Base-by-base conservation (phyloP, 2,113 vertebrate genomes). In the Coptodon bakossiorum region DNA sequence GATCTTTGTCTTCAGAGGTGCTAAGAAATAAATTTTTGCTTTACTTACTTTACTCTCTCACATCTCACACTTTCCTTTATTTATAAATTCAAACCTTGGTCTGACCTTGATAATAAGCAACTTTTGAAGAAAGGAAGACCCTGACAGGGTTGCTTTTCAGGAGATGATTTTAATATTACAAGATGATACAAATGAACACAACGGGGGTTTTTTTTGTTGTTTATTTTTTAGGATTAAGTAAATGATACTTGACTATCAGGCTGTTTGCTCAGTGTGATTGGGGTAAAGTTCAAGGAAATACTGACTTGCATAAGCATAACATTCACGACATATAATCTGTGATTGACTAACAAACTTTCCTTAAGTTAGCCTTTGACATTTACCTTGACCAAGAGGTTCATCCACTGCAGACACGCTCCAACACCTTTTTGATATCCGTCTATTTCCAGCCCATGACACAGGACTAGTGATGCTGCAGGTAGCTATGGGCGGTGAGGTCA, bases 401-500 rank as follows among this genome's bases (percentile, higher is more conserved):
- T 43, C n/a, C 12, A 38, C 13, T 22, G 22, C 16, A 50, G 40
- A 36, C 19, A 22, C 45, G 11, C 31, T 50, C 53, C 22, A 7
- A 68, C 31, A 24, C 14, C 52, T 19, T 9, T 43, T 2, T 90
- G 17, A 9, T 80, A 10, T 81, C 34, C 84, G 7, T 84, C 38
- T 90, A 45, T 90, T 90, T 85, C 89, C 92, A 99, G 99, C 99
- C 92, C 99, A 99, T n/a, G 98, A 99, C 95, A 99, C 99, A 68
- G 99, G 99, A 90, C 97, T 99, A 3, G 99, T 99, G 96, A 99
- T 98, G 93, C 97, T 99, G 91, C 99, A 99, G 96, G 99, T 99
- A 87, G 98, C 98, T 91, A 98, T 98, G 97, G 98, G 98, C 82
- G 98, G 97, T 93, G 98, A 99, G 94, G 97, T 99, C 93, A 98